Evolutionary conservation across 2,113 vertebrate species (phyloP), one percentile per base, ranked within the genome.

Genomic region (Euleptes europaea): DNA sequence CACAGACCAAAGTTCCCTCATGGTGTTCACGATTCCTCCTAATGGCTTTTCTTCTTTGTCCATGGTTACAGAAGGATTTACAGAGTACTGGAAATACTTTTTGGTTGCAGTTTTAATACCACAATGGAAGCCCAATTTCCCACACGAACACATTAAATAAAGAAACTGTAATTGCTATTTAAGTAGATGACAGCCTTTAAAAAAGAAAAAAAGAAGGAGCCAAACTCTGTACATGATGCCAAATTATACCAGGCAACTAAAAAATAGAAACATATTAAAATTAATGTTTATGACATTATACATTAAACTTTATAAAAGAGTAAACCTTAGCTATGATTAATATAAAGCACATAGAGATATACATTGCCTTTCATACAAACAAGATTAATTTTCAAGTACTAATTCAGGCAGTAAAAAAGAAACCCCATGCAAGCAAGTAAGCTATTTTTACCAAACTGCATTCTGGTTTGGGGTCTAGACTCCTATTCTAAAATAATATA

Each of bases 51-150:
- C 86, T 88, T 81, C 80, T 87, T 69, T 89, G 85, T 79, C 40
- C 86, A 54, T 13, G 17, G 77, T 84, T 82, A 80, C 86, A 81
- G 79, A 88, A 91, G 90, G 89, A 9, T 35, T 47, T 40, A 85
- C 82, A 67, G 26, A 85, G 89, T 91, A 69, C 19, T 42, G 86
- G 77, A 88, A 87, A 82, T 44, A 73, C 70, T 86, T 92, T 93
- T 87, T 86, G 19, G 57, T 28, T 47, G 69, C 6, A 78, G 77
- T 86, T 88, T 85, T 70, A 80, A 70, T 76, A 9, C n/a, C 17
- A 26, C 38, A 69, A 44, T 65, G 63, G 17, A 12, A 70, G 11
- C 49, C 66, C 74, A 54, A 80, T 51, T 3, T 75, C 71, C 51
- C 44, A 90, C 35, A 11, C 10, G 42, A 51, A 81, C 23, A 26